Percentiles rank a stretch among this genome's conserved stretches.
Evolutionary conservation across 2,113 vertebrate species (phyloP).

Genomic region (Falco punctatus): DNA sequence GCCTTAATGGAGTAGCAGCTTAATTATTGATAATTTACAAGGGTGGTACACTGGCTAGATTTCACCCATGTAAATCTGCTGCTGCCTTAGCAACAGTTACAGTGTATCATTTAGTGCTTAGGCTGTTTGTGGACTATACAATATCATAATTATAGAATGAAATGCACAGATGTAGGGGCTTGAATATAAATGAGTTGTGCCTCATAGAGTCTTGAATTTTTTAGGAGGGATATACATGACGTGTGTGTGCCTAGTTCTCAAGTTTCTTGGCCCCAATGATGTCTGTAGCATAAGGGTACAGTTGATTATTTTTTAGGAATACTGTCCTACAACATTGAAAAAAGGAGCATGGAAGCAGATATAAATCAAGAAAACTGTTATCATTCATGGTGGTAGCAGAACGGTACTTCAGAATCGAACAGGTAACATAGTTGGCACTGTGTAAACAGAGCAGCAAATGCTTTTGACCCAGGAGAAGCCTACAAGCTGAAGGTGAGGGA

Average conservation of each 20-base stretch:
- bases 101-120: conserved; percentile 60
- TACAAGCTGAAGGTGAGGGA: neutral
- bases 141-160: conserved; percentile 35
- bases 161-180: neutral
- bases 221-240: neutral
- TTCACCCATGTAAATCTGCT: conserved; percentile 13
- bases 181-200: conserved; percentile 6
- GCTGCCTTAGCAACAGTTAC: conserved; percentile 52
- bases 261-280: neutral
- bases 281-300: neutral
- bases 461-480: neutral
- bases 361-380: neutral
- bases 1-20: neutral
- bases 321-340: neutral
- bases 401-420: neutral
- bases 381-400: neutral
- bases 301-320: neutral
- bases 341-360: neutral
- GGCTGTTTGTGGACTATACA: conserved; percentile 56
- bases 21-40: conserved; percentile 49
- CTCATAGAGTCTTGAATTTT: neutral
- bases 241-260: neutral
- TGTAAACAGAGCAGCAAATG: neutral
- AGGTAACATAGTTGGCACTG: fast-evolving
- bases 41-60: neutral